Evolutionary conservation across 1,140 invertebrate genomes (phyloP), one percentile per base, ranked within the genome.

Genomic region (Scaptomyza pallida): DNA sequence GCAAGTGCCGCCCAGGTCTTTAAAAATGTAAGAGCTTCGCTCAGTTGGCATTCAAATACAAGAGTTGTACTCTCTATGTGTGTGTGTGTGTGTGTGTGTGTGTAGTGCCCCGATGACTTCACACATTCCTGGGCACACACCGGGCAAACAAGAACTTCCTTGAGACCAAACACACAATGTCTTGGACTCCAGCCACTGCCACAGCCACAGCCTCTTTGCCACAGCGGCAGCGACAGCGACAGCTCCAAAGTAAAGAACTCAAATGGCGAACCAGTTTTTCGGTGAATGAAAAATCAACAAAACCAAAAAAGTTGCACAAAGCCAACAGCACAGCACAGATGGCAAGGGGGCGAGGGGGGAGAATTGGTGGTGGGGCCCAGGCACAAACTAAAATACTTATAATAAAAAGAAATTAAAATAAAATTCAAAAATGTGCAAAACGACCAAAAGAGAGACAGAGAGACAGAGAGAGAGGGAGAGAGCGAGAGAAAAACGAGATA

Each of bases 381-480:
- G 1, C 8, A 65, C 50, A 59, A 65, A 71, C 70, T 88, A 78
- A 86, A 86, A 88, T 88, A 73, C 68, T 71, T 73, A 88, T 88
- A 88, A 88, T 88, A 88, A 88, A 88, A 88, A 82, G 82, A 88
- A 88, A 88, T 88, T 88, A 88, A 88, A 88, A 88, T 88, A 88
- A 88, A 88, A 88, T 88, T 88, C 82, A 88, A 88, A 86, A 88
- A 88, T 88, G 82, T 88, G 82, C 82, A 88, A 88, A 88, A 86
- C 81, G 72, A 75, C 13, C 23, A 45, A 57, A 59, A 55, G 69
- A 72, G 62, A 44, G 13, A 1, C 13, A 41, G 41, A 21, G 21
- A 21, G 21, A 21, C 21, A 4, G 72, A 74, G 76, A 26, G 65
- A 26, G 50, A 4, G 16, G 47, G 50, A 35, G 50, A 33, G 50